Conservation (phyloP, 2,888 invertebrate genomes). For the Drosophila incognita region DNA sequence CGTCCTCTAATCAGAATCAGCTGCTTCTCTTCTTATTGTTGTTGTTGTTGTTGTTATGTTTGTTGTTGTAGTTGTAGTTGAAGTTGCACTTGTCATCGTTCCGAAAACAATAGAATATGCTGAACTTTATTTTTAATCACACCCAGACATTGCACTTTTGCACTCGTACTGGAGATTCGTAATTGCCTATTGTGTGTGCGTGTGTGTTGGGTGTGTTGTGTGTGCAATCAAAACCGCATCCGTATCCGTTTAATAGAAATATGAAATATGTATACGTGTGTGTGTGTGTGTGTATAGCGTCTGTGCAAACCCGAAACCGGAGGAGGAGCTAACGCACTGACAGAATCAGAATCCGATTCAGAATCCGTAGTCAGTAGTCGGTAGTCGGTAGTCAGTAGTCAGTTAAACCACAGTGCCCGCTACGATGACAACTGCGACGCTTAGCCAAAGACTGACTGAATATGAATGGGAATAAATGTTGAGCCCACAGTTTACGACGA, state of each 20-base stretch:
- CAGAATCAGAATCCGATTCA: conserved; percentile 22
- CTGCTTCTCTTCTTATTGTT: conserved; percentile 34
- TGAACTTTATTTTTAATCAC: conserved; percentile 61
- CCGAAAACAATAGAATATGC: conserved; percentile 66
- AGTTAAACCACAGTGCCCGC: conserved; percentile 52
- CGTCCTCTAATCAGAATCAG: conserved; percentile 53
- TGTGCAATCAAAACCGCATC: conserved; percentile 58
- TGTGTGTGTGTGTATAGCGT: conserved; percentile 13
- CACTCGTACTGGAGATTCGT: conserved; percentile 48
- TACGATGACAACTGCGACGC: conserved; percentile 63
- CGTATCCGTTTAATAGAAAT: conserved; percentile 59
- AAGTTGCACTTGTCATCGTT: conserved; percentile 46
- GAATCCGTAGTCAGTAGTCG: conserved; percentile 31
- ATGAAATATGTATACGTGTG: neutral
- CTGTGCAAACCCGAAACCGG: conserved; percentile 34
- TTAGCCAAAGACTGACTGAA: conserved; percentile 77
- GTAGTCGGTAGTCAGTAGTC: conserved; percentile 42
- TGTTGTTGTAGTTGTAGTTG: conserved; percentile 8
- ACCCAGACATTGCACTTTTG: conserved; percentile 73
- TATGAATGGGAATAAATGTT: conserved; percentile 61
- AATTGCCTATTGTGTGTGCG: conserved; percentile 39
- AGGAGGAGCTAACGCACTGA: conserved; percentile 40
- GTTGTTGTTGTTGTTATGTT: conserved; percentile 16
- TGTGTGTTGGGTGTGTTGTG: conserved; percentile 19
- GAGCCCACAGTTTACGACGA: conserved; percentile 41